Conservation (phyloP, 2,888 invertebrate genomes). For the Chorisops tibialis region DNA sequence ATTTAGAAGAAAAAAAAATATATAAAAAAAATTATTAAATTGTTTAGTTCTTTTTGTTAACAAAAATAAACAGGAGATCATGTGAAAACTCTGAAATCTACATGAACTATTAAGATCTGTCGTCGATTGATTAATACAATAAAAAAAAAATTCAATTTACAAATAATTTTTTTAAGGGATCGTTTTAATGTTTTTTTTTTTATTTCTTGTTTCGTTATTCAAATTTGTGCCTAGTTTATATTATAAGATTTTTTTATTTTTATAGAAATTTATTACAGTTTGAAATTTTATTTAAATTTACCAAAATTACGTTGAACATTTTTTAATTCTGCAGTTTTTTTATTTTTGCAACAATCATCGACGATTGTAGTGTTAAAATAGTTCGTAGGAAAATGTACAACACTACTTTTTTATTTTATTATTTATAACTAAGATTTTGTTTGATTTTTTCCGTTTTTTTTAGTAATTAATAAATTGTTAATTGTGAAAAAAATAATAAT, state of each 20-base stretch:
- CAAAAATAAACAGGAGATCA: constrained; percentile 32
- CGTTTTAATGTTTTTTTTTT: too few relatives aligned
- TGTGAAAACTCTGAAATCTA: constrained; percentile 35
- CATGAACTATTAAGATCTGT: constrained; percentile 28
- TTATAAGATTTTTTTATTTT: neutral
- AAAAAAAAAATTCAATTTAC: neutral
- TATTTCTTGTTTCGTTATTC: neutral
- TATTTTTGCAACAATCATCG: constrained; percentile 22
- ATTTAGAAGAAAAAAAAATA: neutral
- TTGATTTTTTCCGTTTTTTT: neutral
- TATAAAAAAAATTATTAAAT: constrained; percentile 1
- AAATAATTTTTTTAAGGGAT: too few relatives aligned
- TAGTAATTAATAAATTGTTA: constrained; percentile 2
- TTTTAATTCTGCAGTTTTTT: neutral
- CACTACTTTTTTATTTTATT: constrained; percentile 17
- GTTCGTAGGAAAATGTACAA: constrained; percentile 33
- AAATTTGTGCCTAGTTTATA: neutral
- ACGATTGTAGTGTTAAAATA: constrained; percentile 27
- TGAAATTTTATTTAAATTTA: too few relatives aligned
- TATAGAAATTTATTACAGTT: too few relatives aligned
- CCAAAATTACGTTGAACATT: neutral
- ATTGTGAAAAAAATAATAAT: neutral
- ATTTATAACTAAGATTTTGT: constrained; percentile 4
- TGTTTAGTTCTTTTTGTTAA: constrained; percentile 3
- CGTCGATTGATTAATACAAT: constrained; percentile 11